A percentile compares a stretch with the other conserved stretches of the same genome.
These are phyloP conservation scores for Setophaga petechia DNA, from an alignment of 2,113 vertebrate genomes.

Conservation along the genomic window DNA sequence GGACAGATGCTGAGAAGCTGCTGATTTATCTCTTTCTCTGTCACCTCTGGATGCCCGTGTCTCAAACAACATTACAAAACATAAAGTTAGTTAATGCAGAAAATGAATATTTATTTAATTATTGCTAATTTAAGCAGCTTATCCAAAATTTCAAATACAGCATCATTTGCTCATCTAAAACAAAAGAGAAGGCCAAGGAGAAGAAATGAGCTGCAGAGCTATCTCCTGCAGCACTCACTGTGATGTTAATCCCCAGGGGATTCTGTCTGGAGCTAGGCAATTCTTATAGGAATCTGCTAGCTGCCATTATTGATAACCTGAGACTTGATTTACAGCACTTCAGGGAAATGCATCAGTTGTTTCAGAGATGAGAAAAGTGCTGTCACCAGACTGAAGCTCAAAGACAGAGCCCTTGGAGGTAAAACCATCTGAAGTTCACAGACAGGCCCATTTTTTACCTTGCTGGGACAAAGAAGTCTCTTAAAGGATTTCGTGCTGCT, in stretches of 20 bases:
- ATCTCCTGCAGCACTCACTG: fast-evolving
- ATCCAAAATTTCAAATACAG: neutral
- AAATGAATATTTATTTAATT: neutral
- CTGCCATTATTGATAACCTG: neutral
- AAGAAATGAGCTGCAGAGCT: neutral
- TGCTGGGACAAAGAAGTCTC: neutral
- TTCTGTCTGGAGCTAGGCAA: neutral
- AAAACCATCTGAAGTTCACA: neutral
- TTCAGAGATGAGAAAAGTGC: neutral
- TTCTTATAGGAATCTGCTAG: neutral
- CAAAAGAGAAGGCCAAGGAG: neutral
- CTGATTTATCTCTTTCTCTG: neutral
- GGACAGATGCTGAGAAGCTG: neutral
- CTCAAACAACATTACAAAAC: neutral
- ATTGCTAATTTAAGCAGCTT: neutral
- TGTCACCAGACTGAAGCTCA: neutral
- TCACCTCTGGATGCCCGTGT: neutral
- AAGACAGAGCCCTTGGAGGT: neutral
- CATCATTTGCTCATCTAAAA: neutral
- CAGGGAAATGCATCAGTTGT: neutral
- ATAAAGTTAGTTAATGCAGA: neutral
- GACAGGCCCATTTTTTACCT: neutral
- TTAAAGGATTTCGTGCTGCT: neutral
- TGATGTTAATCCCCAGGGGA: neutral
- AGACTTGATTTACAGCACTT: neutral